Conservation (phyloP, 2,113 vertebrate genomes). For the Amphilophus citrinellus region DNA sequence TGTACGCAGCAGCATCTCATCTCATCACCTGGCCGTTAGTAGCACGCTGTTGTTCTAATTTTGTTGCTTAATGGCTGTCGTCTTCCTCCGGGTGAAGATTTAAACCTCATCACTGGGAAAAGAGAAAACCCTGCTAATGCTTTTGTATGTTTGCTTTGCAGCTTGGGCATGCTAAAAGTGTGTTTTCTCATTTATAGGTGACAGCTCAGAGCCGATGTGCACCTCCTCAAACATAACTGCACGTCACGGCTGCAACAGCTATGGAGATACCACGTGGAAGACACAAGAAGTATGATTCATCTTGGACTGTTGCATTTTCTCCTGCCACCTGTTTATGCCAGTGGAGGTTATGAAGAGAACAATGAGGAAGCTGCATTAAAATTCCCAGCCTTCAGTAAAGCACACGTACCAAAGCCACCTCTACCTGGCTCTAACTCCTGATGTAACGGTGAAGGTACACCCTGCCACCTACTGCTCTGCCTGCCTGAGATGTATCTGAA, state of each 20-base stretch:
- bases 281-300: neutral
- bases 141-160: neutral
- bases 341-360: neutral
- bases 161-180: neutral
- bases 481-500: neutral
- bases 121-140: neutral
- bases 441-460: neutral
- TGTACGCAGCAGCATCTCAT: too few species aligned
- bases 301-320: neutral
- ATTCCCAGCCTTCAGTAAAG: neutral
- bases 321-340: conserved; percentile 7
- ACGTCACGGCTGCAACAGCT: neutral
- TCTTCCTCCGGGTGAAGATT: too few species aligned
- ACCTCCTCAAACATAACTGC: neutral
- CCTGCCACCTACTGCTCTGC: neutral
- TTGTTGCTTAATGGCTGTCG: too few species aligned
- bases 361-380: neutral
- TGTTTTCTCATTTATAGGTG: neutral
- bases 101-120: neutral
- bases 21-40: too few species aligned
- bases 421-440: neutral
- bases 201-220: neutral
- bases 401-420: neutral
- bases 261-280: neutral
- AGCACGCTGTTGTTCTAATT: too few species aligned